Conservation (phyloP, 2,797 vertebrate genomes). For the Phyllotis vaccarum region DNA sequence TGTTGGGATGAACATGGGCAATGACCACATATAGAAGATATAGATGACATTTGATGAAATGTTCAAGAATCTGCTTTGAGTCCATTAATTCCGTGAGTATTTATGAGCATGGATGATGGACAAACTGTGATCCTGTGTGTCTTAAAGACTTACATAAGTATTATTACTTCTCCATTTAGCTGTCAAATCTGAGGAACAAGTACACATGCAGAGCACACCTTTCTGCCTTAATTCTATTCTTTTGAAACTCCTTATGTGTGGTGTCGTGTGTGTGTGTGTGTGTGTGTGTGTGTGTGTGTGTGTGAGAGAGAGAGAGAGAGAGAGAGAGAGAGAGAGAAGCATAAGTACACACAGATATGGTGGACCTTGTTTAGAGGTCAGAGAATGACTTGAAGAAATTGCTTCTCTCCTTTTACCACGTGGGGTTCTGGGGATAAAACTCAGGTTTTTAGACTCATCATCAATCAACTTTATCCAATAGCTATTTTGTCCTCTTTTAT, state of each 20-base stretch:
- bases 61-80: neutral
- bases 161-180: neutral
- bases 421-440: neutral
- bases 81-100: neutral
- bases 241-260: neutral
- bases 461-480: neutral
- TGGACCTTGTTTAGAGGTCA: neutral
- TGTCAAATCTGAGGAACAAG: neutral
- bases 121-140: neutral
- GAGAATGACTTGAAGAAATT: neutral
- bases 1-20: no score
- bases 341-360: neutral
- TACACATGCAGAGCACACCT: neutral
- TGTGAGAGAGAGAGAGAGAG: no score
- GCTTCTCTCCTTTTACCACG: neutral
- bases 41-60: neutral
- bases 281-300: neutral
- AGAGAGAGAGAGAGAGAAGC: no score
- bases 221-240: neutral
- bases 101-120: neutral
- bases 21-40: neutral
- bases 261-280: no score
- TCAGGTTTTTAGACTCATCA: neutral
- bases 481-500: neutral
- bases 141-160: neutral